These are phyloP conservation scores for Meta bourneti DNA, from an alignment of 2,888 invertebrate genomes.

Conservation along the genomic window DNA sequence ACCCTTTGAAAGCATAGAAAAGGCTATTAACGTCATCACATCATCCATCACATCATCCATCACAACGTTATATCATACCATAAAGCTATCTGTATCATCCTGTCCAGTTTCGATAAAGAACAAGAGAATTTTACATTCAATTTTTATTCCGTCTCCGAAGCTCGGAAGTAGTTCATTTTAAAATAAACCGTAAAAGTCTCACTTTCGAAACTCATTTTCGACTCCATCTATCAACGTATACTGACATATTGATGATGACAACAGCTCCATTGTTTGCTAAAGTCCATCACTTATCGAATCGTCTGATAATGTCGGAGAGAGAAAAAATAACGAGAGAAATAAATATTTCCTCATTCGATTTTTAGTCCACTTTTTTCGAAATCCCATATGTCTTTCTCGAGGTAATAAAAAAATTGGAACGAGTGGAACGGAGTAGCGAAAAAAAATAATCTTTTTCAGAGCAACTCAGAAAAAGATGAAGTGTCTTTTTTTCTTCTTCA, in stretches of 20 bases:
- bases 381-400: conserved; percentile 7
- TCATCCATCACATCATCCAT: neutral
- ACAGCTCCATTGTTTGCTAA: conserved; percentile 1
- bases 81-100: neutral
- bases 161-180: neutral
- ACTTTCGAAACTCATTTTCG: neutral
- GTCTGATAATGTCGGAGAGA: neutral
- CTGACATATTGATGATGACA: neutral
- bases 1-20: neutral
- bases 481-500: conserved; percentile 29
- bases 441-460: neutral
- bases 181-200: neutral
- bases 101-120: neutral
- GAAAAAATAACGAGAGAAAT: conserved; percentile 1
- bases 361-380: conserved; percentile 12
- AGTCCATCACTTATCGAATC: conserved; percentile 16
- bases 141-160: neutral
- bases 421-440: neutral
- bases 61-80: neutral
- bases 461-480: conserved; percentile 25
- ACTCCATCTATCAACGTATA: neutral
- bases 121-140: neutral
- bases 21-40: neutral
- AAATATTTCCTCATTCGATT: conserved; percentile 40
- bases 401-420: neutral